phyloP scores from a whole-genome alignment of 2,113 vertebrate genomes.

The Brevimyrus niger region DNA sequence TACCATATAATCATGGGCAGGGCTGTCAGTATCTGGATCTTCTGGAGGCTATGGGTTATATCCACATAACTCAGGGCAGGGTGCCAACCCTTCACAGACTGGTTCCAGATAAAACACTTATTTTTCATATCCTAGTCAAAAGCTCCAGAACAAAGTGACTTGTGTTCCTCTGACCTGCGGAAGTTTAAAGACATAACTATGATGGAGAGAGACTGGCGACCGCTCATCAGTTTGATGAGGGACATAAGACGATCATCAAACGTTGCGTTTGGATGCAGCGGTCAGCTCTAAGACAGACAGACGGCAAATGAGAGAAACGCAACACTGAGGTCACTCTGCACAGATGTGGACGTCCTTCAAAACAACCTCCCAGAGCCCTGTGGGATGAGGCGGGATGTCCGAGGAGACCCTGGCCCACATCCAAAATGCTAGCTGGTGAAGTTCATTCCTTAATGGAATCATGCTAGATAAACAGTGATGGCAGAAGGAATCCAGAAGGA shows the following conservation, averaged over 20 bases:
- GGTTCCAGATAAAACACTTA: background rate
- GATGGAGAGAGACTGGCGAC: background rate
- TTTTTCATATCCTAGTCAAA: background rate
- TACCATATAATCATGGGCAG: background rate
- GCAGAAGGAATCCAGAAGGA: background rate
- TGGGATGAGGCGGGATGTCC: background rate
- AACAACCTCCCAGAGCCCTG: background rate
- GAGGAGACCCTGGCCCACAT: background rate
- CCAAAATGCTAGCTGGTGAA: background rate
- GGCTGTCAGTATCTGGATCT: background rate
- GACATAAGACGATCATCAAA: background rate
- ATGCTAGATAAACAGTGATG: background rate
- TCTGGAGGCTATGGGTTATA: background rate
- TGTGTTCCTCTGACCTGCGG: background rate
- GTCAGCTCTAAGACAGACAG: background rate
- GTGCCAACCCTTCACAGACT: background rate
- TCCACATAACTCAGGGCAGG: background rate
- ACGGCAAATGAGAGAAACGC: background rate
- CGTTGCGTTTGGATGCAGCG: background rate
- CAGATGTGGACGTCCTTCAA: background rate
- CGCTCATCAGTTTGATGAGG: background rate
- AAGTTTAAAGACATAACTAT: background rate
- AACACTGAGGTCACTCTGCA: background rate
- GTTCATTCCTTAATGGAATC: background rate
- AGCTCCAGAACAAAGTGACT: background rate